Percentiles rank a stretch among this genome's conserved stretches.
Evolutionary conservation across 1,140 invertebrate genomes (phyloP).

Genomic region (Marisa cornuarietis): DNA sequence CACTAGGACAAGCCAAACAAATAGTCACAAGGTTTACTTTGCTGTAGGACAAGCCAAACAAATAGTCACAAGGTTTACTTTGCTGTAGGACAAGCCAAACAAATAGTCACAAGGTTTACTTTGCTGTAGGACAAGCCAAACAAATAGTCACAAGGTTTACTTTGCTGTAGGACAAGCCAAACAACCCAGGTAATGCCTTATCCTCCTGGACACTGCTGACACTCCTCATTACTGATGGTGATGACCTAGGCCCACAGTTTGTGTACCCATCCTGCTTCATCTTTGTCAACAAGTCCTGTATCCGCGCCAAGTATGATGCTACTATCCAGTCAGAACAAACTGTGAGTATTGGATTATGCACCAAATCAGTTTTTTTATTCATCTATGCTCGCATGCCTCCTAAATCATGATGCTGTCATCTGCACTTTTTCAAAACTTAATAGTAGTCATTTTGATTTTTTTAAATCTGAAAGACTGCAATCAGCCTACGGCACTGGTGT

Average conservation of each 20-base stretch:
- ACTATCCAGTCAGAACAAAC: conserved; percentile 15
- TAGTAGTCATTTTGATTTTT: not conserved
- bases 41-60: not conserved
- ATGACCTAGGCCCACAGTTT: conserved; percentile 52
- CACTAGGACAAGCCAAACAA: not conserved
- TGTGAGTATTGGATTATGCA: not conserved
- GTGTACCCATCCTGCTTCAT: conserved; percentile 35
- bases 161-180: not conserved
- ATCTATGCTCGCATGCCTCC: not conserved
- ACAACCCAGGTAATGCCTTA: not conserved
- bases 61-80: not conserved
- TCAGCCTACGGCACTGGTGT: not conserved
- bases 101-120: too few species aligned
- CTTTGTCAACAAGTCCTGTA: conserved; percentile 23
- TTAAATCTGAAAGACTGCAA: not conserved
- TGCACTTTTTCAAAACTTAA: not conserved
- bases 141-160: not conserved
- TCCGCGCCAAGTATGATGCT: conserved; percentile 40
- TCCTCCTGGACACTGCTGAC: conserved; percentile 34
- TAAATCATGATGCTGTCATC: not conserved
- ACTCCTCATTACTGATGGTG: conserved; percentile 45
- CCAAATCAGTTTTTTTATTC: not conserved
- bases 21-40: not conserved
- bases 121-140: conserved; percentile 12
- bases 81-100: not conserved